Evolutionary conservation across 1,140 invertebrate species (phyloP), one percentile per base, ranked within the genome.

Genomic region (Drosophila micromelanica): DNA sequence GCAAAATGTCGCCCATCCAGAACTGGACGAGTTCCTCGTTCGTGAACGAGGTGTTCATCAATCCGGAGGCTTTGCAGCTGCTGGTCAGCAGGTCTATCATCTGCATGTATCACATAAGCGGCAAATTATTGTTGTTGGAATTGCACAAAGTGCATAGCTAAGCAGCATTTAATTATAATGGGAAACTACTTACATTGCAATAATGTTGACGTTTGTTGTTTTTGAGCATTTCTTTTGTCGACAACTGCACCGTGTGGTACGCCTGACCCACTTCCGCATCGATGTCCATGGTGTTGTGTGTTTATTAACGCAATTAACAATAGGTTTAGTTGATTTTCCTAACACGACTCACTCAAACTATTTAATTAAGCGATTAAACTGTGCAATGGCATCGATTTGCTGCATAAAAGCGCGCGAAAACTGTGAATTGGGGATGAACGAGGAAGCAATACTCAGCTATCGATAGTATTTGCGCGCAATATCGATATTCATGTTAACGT

Each of bases 161-260:
- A 38, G 35, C 17, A 11, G 13, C 35, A 8, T 4, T 2, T 40
- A 30, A 48, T 45, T 38, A n/a, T 37, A 23, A 12, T 43, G 23
- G 5, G 5, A 32, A 30, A 55, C 35, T 73, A 89, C 86, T 84
- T 89, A 92, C 90, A 59, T 78, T 91, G 79, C 84, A 84, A 68
- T 75, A 92, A 70, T 91, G 65, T 73, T 92, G 90, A 73, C 81
- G 82, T 40, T 84, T 85, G 17, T 86, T 90, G 30, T 79, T 77
- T 9, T 85, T 76, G 0, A 92, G 52, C 54, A 92, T 90, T 77
- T 92, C 91, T 80, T 90, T 91, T 20, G 91, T 82, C 38, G 91
- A 92, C 37, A 81, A 74, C 72, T 92, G 91, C 46, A 92, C 91
- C 54, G 86, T 85, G 60, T 76, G 79, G 69, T 87, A 91, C 42